Evolutionary conservation across 2,797 vertebrate species (phyloP).

Genomic region (Sternarchorhynchus goeldii): DNA sequence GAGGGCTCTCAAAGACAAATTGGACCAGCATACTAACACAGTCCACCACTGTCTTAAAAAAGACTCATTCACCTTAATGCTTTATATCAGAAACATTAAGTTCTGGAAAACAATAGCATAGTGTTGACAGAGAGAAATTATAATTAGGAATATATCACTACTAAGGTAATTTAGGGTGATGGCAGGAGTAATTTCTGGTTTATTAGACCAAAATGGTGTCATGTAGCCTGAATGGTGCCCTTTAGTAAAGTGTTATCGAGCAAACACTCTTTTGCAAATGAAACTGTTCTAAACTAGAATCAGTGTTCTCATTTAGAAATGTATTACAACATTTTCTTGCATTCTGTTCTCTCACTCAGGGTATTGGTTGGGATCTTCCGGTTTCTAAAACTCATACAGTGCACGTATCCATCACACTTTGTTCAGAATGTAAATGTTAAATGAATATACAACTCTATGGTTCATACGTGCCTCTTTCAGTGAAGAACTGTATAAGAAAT

Average conservation of each 20-base stretch:
- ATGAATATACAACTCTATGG: constrained; percentile 26
- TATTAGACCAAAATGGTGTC: neutral
- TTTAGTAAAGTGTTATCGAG: too few relatives aligned
- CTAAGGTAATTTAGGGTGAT: neutral
- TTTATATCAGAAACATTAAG: constrained; percentile 10
- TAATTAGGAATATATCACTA: neutral
- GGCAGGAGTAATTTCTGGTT: neutral
- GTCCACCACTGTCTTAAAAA: constrained; percentile 33
- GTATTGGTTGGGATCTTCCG: constrained; percentile 7
- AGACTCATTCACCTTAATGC: constrained; percentile 2
- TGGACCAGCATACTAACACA: constrained; percentile 44
- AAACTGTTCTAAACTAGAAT: neutral
- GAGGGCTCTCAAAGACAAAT: constrained; percentile 61
- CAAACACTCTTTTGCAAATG: too few relatives aligned
- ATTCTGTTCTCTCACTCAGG: neutral
- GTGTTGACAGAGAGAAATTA: constrained; percentile 1
- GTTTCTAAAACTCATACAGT: neutral
- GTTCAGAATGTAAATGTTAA: constrained; percentile 20
- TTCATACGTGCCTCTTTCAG: constrained; percentile 45
- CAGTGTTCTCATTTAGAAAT: neutral
- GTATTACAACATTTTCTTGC: neutral
- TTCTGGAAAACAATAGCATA: neutral
- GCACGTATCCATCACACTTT: constrained; percentile 6
- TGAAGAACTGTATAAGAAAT: constrained; percentile 35
- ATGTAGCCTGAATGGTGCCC: neutral